phyloP scores from a whole-genome alignment of 2,888 invertebrate genomes.

The Monochamus alternatus region DNA sequence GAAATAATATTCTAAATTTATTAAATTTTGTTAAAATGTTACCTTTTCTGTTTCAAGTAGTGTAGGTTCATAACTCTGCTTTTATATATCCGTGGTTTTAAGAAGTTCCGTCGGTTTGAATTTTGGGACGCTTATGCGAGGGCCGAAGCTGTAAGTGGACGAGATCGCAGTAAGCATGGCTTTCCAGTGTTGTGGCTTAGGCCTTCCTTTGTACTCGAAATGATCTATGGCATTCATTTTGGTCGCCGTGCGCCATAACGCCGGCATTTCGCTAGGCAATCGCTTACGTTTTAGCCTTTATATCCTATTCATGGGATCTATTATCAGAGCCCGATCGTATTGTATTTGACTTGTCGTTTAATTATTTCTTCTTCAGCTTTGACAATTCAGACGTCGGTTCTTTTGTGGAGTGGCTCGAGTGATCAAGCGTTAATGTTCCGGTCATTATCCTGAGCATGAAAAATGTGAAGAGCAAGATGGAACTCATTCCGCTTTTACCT shows the following conservation, averaged over 20 bases:
- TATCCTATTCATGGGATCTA: conserved; percentile 51
- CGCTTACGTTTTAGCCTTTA: conserved; percentile 54
- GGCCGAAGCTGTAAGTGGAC: conserved; percentile 54
- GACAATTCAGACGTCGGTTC: conserved; percentile 23
- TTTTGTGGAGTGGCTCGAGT: conserved; percentile 37
- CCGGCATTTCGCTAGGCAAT: conserved; percentile 54
- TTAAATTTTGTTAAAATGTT: no score
- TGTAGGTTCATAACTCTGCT: background rate
- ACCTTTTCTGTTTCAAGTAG: background rate
- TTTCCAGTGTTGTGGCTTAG: conserved; percentile 54
- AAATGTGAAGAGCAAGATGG: conserved; percentile 7
- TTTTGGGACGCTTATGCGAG: conserved; percentile 33
- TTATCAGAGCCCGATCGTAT: conserved; percentile 48
- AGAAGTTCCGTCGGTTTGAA: background rate
- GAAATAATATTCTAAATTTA: no score
- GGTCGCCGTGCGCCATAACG: conserved; percentile 53
- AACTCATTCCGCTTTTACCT: background rate
- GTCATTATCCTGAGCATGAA: conserved; percentile 6
- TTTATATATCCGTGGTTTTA: background rate
- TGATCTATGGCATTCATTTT: conserved; percentile 68
- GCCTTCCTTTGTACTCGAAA: conserved; percentile 65
- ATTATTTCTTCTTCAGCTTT: conserved; percentile 41
- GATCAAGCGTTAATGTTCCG: conserved; percentile 37
- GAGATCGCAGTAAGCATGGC: conserved; percentile 54
- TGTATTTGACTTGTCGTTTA: conserved; percentile 45